phyloP scores from a whole-genome alignment of 2,113 vertebrate species.

The Arizona elegans region DNA sequence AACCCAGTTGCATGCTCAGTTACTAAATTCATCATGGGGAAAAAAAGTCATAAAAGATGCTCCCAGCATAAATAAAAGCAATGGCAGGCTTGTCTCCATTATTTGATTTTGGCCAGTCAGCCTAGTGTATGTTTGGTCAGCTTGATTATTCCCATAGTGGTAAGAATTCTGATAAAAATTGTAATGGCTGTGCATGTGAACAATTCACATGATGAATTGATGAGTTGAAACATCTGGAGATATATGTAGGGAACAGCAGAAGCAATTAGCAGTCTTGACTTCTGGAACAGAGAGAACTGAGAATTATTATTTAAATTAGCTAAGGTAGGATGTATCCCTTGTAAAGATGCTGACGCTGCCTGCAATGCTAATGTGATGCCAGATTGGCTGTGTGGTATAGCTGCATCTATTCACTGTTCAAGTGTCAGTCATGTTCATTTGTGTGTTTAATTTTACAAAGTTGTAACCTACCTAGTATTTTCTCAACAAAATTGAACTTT shows the following conservation, averaged over 20 bases:
- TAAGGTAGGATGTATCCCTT: background rate
- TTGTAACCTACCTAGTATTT: background rate
- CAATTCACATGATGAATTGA: background rate
- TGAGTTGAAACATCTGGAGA: background rate
- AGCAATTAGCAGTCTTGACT: background rate
- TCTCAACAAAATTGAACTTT: background rate
- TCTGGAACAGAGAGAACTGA: background rate
- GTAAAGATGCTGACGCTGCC: background rate
- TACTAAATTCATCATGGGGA: background rate
- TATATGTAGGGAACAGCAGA: background rate
- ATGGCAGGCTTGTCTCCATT: background rate
- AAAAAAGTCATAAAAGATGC: background rate
- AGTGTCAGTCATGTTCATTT: background rate
- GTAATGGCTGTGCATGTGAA: background rate
- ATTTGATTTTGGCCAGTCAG: background rate
- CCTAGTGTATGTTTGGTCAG: background rate
- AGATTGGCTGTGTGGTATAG: background rate
- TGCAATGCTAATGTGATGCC: background rate
- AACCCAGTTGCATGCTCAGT: background rate
- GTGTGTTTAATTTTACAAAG: background rate
- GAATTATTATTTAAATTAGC: background rate
- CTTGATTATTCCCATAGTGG: background rate
- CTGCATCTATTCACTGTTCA: background rate
- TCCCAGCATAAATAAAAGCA: background rate
- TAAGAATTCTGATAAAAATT: background rate